These are phyloP conservation scores for Phenacoccus solenopsis DNA, from an alignment of 1,140 invertebrate species.

Conservation along the genomic window DNA sequence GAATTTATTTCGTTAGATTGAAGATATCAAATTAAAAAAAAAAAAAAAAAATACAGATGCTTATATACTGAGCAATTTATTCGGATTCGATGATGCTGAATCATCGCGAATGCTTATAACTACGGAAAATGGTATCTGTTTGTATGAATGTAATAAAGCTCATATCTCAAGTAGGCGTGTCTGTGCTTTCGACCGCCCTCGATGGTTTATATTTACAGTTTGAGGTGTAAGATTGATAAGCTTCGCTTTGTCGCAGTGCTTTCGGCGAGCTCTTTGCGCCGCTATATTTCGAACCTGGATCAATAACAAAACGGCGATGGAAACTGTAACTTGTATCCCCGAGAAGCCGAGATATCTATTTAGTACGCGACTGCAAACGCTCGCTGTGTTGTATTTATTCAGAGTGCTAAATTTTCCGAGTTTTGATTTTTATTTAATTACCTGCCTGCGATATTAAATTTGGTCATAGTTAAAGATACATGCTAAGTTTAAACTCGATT, in stretches of 20 bases:
- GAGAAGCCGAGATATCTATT: slow-evolving; percentile 6
- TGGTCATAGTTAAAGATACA: no score
- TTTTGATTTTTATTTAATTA: background rate
- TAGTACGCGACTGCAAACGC: background rate
- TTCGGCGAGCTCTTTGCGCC: slow-evolving; percentile 8
- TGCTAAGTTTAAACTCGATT: no score
- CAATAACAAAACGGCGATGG: slow-evolving; percentile 7
- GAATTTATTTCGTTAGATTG: no score
- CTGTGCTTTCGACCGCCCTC: background rate
- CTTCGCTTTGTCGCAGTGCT: slow-evolving; percentile 5
- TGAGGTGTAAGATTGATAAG: slow-evolving; percentile 16
- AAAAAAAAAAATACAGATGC: no score
- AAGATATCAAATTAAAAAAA: no score
- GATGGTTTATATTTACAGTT: slow-evolving; percentile 7
- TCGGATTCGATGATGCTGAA: background rate
- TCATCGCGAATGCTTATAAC: background rate
- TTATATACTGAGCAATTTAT: no score
- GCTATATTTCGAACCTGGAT: slow-evolving; percentile 3
- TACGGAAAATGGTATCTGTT: background rate
- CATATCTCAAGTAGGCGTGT: slow-evolving; percentile 13
- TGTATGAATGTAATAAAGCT: slow-evolving; percentile 4
- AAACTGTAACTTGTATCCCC: background rate
- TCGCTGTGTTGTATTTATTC: background rate
- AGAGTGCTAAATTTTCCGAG: background rate
- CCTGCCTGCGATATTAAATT: no score